These are phyloP conservation scores for Stichodactyla helianthus DNA, from an alignment of 64 coral and sea anemone species.

Conservation along the genomic window DNA sequence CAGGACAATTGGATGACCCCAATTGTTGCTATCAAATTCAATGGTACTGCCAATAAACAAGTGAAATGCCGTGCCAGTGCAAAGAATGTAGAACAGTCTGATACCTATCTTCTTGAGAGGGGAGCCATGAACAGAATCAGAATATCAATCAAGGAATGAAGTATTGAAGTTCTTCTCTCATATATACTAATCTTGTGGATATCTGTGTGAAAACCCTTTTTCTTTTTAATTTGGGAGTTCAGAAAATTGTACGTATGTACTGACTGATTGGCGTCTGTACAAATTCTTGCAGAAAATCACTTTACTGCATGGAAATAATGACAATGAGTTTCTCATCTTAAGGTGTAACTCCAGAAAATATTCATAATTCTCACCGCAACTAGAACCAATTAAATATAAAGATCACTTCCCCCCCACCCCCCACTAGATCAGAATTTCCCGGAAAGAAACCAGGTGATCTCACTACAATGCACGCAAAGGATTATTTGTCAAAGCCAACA, in stretches of 20 bases:
- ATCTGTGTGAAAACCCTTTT: background rate
- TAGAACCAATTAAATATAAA: too few relatives aligned
- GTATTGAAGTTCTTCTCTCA: background rate
- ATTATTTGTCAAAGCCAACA: too few relatives aligned
- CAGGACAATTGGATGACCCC: slow-evolving; percentile 61
- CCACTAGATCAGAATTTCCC: too few relatives aligned
- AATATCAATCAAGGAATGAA: slow-evolving; percentile 32
- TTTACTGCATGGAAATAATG: background rate
- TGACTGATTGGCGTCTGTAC: background rate
- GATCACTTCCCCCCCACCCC: too few relatives aligned
- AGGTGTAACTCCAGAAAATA: background rate
- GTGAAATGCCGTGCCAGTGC: slow-evolving; percentile 52
- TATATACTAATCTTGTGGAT: too few relatives aligned
- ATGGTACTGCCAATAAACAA: background rate
- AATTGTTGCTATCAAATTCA: slow-evolving; percentile 64
- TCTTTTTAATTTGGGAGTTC: background rate
- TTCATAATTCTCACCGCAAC: too few relatives aligned
- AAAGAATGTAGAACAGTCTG: slow-evolving; percentile 63
- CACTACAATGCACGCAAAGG: too few relatives aligned
- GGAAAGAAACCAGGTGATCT: too few relatives aligned
- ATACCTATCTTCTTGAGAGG: slow-evolving; percentile 61
- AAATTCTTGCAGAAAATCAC: background rate
- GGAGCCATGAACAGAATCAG: slow-evolving; percentile 62
- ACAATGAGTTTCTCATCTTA: background rate
- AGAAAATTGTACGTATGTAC: background rate